Evolutionary conservation across 1,140 invertebrate genomes (phyloP).

Genomic region (Epicauta chinensis): DNA sequence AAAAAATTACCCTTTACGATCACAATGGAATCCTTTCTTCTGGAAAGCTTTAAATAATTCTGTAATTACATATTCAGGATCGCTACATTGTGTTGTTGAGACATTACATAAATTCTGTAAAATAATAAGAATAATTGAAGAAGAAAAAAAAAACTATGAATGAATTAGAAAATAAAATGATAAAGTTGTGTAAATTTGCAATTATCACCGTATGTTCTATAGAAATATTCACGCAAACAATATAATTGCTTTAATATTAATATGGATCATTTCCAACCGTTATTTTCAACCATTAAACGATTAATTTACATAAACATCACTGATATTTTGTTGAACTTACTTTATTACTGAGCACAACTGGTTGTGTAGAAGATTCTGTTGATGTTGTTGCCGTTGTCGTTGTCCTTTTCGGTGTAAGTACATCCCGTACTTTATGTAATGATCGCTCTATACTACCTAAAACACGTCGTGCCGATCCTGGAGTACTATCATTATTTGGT

Average conservation of each 20-base stretch:
- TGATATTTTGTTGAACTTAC: no score
- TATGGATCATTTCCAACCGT: no score
- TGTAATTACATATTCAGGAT: slow-evolving; percentile 58
- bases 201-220: no score
- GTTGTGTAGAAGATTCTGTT: slow-evolving; percentile 39
- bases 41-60: slow-evolving; percentile 57
- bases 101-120: slow-evolving; percentile 67
- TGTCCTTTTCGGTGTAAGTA: slow-evolving; percentile 62
- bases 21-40: slow-evolving; percentile 61
- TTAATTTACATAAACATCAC: no score
- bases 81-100: slow-evolving; percentile 59
- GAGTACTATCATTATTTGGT: slow-evolving; percentile 30
- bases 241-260: no score
- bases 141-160: no score
- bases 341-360: slow-evolving; percentile 45
- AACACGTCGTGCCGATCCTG: slow-evolving; percentile 54
- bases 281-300: no score
- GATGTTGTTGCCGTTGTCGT: slow-evolving; percentile 16
- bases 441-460: slow-evolving; percentile 48
- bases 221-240: no score
- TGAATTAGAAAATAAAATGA: no score
- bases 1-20: slow-evolving; percentile 63
- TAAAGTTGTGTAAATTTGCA: no score
- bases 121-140: no score
- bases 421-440: slow-evolving; percentile 59